Conservation (phyloP, 2,797 vertebrate genomes). For the Onychomys leucogaster region DNA sequence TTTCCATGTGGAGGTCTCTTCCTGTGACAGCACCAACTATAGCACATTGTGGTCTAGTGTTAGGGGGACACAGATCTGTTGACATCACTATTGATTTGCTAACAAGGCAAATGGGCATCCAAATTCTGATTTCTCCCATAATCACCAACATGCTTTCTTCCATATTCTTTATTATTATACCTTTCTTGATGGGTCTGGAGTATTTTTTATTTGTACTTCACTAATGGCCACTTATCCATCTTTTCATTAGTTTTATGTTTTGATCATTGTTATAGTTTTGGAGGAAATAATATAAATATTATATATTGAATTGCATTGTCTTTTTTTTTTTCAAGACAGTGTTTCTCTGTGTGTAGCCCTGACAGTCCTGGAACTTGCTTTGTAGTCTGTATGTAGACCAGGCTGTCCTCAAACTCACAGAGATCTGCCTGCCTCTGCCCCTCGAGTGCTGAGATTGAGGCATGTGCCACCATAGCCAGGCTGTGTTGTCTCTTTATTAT, state of each 20-base stretch:
- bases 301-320: neutral
- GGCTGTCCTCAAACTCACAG: too few species aligned
- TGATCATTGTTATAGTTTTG: neutral
- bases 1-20: neutral
- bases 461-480: too few species aligned
- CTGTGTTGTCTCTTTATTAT: neutral
- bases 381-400: too few species aligned
- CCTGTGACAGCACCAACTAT: neutral
- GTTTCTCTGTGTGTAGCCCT: neutral
- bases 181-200: neutral
- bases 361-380: too few species aligned
- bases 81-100: too few species aligned
- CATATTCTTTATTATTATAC: neutral
- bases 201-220: slow-evolving; percentile 11
- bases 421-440: too few species aligned
- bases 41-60: neutral
- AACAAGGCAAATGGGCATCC: neutral
- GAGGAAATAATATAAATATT: neutral
- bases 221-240: neutral
- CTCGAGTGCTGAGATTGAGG: too few species aligned
- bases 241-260: neutral
- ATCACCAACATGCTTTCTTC: neutral
- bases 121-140: neutral
- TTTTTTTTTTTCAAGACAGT: neutral
- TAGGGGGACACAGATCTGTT: too few species aligned